Evolutionary conservation across 2,113 vertebrate species (phyloP), one percentile per base, ranked within the genome.

Genomic region (Ictalurus punctatus): DNA sequence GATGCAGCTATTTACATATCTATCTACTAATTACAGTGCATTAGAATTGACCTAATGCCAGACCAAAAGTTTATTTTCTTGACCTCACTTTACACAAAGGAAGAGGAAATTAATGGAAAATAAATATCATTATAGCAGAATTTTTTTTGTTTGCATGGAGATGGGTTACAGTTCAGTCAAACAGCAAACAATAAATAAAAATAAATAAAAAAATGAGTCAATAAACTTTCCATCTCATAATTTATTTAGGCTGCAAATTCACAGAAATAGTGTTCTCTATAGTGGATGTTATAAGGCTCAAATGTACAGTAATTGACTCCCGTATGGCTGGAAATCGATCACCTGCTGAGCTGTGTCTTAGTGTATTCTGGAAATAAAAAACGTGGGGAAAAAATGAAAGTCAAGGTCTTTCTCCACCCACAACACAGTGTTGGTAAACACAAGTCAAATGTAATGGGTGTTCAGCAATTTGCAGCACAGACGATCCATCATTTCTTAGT

Each of bases 51-150:
- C 40, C 13, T 52, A 93, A 92, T 90, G 90, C 92, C 90, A 86
- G 88, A 92, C 86, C n/a, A 87, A 94, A 93, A 92, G 91, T 93
- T 89, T 91, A 79, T 63, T 93, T 74, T 92, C 93, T 93, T 94
- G 92, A 94, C 61, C 8, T 92, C 23, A 91, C 90, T 89, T 93
- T 88, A 84, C 87, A 92, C 90, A 93, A 93, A 93, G 90, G 89
- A 88, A 85, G 88, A 89, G 85, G 80, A 94, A 94, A 92, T 87
- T 86, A 92, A 90, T 90, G 90, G 71, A 91, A 94, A 88, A 92
- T 90, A 86, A 80, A 69, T 90, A 89, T 93, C 88, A 54, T 85
- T 87, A 83, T 61, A 90, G 58, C 56, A 83, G 19, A 2, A 25
- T 37, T 74, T 89, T 89, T 92, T 91, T 88, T 91, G 83, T 93